Base-by-base conservation (phyloP, 2,113 vertebrate species). In the Forbesichthys papilliferus region DNA sequence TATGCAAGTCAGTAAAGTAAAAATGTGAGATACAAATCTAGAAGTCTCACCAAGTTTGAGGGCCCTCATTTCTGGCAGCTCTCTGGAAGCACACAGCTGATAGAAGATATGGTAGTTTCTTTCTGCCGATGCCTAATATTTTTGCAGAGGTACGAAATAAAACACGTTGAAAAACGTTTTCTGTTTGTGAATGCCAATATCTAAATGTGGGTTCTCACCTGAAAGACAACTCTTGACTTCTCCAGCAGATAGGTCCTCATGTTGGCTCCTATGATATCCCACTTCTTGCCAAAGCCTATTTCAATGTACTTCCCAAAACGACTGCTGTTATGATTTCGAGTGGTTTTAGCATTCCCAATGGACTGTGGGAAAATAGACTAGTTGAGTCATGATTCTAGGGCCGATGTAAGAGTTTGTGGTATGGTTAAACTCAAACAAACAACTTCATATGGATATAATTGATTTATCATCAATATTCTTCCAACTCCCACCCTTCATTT, bases 51-150 rank as follows among this genome's bases (percentile, higher is more conserved):
- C 52, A 59, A 95, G 88, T 71, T 82, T 88, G 62, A 94, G 85
- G 49, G 72, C 64, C 74, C 87, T 92, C 84, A 94, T 79, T 80
- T 92, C 81, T 0, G 84, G 90, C 56, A 91, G 78, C 9, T 81
- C 61, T 81, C 90, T 90, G 71, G 90, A 89, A n/a, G 91, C 87
- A 83, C 93, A 94, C 74, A 94, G 88, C 76, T 94, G 93, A 78
- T 93, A 94, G 88, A 94, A 93, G 71, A 94, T 92, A 27, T 94
- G 93, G 71, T 94, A 94, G 79, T 94, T 94, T 62, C 93, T 92
- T 79, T 93, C 93, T 42, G 86, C 73, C 4, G 84, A 54, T 2
- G 92, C 86, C 93, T 93, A 36, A 56, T 4, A 69, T 3, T 46
- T 47, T 4, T 42, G 0, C 46, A 11, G 9, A 48, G 3, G 12